A percentile compares a stretch with the other conserved stretches of the same genome.
phyloP scores from a whole-genome alignment of 1,140 invertebrate species.

The Aphelenchoides besseyi region DNA sequence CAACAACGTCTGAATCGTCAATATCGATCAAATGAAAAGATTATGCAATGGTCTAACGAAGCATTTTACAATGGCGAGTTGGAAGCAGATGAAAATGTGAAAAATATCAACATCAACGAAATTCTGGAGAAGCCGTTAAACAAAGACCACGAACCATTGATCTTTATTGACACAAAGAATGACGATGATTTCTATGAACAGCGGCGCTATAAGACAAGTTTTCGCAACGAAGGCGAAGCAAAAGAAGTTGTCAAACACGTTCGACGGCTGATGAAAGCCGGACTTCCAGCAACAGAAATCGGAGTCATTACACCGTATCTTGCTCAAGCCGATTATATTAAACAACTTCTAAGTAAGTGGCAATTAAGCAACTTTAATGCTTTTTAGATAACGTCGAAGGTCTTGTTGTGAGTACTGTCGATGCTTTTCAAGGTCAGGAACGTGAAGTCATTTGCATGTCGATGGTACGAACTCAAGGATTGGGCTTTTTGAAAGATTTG shows the following conservation, averaged over 20 bases:
- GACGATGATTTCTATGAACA: not conserved
- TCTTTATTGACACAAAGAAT: constrained; percentile 25
- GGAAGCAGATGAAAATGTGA: constrained; percentile 6
- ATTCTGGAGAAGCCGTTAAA: not conserved
- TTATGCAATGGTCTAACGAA: constrained; percentile 33
- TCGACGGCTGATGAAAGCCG: not conserved
- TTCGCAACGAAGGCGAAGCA: constrained; percentile 21
- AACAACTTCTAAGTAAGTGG: not conserved
- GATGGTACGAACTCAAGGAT: constrained; percentile 44
- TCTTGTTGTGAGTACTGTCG: constrained; percentile 45
- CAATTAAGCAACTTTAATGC: too few species aligned
- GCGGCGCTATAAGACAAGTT: not conserved
- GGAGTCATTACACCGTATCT: constrained; percentile 31
- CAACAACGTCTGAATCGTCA: constrained; percentile 18
- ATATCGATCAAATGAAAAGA: constrained; percentile 38
- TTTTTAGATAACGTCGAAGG: constrained; percentile 12
- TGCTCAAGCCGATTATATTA: constrained; percentile 23
- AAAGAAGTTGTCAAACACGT: constrained; percentile 17
- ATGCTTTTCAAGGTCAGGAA: constrained; percentile 52
- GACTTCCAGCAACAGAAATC: constrained; percentile 8
- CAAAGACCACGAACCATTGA: constrained; percentile 1
- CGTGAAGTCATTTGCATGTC: constrained; percentile 54
- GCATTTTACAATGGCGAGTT: constrained; percentile 24
- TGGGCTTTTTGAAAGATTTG: constrained; percentile 42
- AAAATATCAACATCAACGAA: constrained; percentile 1